phyloP scores from a whole-genome alignment of 2,797 vertebrate species.

The Gorsachius magnificus region DNA sequence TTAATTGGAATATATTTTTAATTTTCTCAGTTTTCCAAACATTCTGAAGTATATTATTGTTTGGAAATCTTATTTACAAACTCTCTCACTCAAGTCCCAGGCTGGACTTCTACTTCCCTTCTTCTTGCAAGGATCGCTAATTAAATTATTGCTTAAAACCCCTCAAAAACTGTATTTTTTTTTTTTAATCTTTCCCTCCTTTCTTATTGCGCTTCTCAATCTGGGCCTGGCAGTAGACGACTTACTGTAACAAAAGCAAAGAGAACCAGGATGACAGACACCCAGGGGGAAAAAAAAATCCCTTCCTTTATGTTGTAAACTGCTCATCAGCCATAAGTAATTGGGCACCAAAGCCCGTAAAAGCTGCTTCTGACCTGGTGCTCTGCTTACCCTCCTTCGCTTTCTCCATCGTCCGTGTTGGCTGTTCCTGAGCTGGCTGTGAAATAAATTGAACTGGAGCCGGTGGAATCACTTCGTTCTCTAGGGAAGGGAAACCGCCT shows the following conservation, averaged over 20 bases:
- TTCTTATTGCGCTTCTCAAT: not conserved
- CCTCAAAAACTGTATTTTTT: not conserved
- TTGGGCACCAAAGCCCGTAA: not conserved
- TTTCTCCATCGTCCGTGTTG: slow-evolving; percentile 81
- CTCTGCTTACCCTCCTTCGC: slow-evolving; percentile 88
- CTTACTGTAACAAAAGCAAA: not conserved
- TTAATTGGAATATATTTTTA: not conserved
- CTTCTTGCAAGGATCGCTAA: not conserved
- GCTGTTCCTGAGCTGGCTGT: slow-evolving; percentile 82
- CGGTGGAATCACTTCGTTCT: slow-evolving; percentile 87
- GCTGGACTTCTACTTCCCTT: not conserved
- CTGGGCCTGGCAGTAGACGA: not conserved
- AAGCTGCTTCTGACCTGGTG: not conserved
- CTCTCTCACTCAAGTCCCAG: not conserved
- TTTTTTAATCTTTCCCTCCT: too few relatives aligned
- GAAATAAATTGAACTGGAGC: slow-evolving; percentile 95
- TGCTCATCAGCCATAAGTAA: not conserved
- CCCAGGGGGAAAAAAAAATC: too few relatives aligned
- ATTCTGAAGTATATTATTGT: not conserved
- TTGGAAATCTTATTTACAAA: not conserved
- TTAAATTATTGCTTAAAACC: not conserved
- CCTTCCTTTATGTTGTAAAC: too few relatives aligned
- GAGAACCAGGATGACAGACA: not conserved
- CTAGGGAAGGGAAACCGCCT: slow-evolving; percentile 76
- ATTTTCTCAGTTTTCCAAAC: not conserved